phyloP scores from a whole-genome alignment of 1,140 invertebrate species.

The Orchesella cincta region DNA sequence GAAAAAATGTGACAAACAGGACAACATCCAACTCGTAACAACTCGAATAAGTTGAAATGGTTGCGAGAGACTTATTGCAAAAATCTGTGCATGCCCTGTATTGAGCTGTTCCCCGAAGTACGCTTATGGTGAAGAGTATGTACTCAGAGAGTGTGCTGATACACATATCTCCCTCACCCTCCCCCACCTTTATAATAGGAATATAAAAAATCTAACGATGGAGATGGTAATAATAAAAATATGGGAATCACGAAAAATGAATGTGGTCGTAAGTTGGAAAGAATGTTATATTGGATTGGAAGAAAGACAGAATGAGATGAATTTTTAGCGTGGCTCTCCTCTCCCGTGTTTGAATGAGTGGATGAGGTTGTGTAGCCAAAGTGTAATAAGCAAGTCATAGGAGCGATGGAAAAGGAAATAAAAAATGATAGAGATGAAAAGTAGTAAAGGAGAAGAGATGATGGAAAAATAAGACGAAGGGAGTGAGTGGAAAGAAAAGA shows the following conservation, averaged over 20 bases:
- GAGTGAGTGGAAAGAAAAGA: slow-evolving; percentile 9
- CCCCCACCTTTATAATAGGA: no score
- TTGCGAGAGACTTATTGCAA: no score
- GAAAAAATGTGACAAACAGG: no score
- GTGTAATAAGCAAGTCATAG: slow-evolving; percentile 15
- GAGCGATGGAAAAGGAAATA: slow-evolving; percentile 17
- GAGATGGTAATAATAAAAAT: background rate
- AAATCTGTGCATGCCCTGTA: no score
- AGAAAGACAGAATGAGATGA: slow-evolving; percentile 16
- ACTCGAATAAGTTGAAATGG: no score
- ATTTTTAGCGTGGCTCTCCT: background rate
- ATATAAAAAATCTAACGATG: no score
- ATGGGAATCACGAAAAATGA: slow-evolving; percentile 19
- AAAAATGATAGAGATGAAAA: slow-evolving; percentile 19
- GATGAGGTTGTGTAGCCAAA: background rate
- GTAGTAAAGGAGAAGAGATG: slow-evolving; percentile 1
- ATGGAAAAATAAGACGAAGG: slow-evolving; percentile 11
- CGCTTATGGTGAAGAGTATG: background rate
- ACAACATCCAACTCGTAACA: no score
- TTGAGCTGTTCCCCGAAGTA: no score
- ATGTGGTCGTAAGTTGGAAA: slow-evolving; percentile 1
- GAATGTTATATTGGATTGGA: slow-evolving; percentile 20
- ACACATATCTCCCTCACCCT: no score
- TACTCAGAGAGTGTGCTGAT: background rate
- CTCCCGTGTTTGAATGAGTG: background rate